phyloP scores from a whole-genome alignment of 2,888 invertebrate genomes.

The Erebia ligea region DNA sequence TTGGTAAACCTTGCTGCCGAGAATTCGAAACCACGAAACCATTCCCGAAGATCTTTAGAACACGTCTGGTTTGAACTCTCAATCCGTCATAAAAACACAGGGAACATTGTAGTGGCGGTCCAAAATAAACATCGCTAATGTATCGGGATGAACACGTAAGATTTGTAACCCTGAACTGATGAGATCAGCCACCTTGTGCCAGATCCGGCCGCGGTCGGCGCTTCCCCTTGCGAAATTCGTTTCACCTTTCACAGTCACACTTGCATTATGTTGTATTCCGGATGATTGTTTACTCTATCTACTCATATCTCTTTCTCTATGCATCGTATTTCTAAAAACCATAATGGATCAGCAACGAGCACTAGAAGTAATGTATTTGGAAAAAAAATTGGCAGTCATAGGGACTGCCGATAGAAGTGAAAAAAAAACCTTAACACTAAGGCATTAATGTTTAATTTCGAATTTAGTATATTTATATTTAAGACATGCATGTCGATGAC shows the following conservation, averaged over 20 bases:
- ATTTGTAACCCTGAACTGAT: constrained; percentile 59
- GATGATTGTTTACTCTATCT: neutral
- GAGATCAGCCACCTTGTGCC: constrained; percentile 70
- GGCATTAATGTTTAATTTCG: no score
- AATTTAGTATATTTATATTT: no score
- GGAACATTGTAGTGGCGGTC: constrained; percentile 40
- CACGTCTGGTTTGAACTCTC: constrained; percentile 23
- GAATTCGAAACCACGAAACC: neutral
- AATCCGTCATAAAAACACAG: constrained; percentile 31
- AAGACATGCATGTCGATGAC: no score
- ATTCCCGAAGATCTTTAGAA: neutral
- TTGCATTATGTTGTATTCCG: constrained; percentile 15
- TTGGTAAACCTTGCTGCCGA: neutral
- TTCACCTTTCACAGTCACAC: constrained; percentile 15
- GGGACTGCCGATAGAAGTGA: no score
- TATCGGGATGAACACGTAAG: constrained; percentile 49
- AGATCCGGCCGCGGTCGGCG: constrained; percentile 48
- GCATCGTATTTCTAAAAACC: no score
- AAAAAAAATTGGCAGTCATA: no score
- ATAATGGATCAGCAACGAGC: no score
- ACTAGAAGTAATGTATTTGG: no score
- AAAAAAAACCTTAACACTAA: no score
- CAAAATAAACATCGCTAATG: constrained; percentile 63
- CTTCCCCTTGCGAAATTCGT: constrained; percentile 49
- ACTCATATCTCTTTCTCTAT: no score